phyloP scores from a whole-genome alignment of 2,797 vertebrate species.

The Vipera ursinii region DNA sequence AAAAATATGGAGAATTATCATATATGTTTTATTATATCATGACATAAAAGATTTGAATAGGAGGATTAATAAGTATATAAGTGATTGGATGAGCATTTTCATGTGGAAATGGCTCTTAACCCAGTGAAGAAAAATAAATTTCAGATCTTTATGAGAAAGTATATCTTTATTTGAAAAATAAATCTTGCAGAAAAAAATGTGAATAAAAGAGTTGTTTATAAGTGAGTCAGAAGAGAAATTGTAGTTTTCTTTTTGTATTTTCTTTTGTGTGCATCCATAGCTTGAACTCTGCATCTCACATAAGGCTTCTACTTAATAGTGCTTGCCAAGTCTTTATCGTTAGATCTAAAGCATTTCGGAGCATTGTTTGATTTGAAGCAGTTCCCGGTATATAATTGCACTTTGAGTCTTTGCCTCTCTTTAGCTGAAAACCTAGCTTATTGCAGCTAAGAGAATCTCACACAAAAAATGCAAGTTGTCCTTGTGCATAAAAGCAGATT shows the following conservation, averaged over 20 bases:
- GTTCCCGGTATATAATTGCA: constrained; percentile 99
- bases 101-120: constrained; percentile 65
- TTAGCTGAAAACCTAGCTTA: constrained; percentile 99
- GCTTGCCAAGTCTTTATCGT: constrained; percentile 89
- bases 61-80: constrained; percentile 62
- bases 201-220: constrained; percentile 80
- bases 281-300: constrained; percentile 86
- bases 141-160: constrained; percentile 67
- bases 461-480: constrained; percentile 99
- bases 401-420: constrained; percentile 97
- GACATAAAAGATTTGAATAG: constrained; percentile 59
- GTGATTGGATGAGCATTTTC: constrained; percentile 64
- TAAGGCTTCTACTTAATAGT: constrained; percentile 84
- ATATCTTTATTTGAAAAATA: constrained; percentile 66
- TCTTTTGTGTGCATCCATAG: constrained; percentile 82
- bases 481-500: constrained; percentile 99
- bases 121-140: constrained; percentile 62
- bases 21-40: constrained; percentile 61
- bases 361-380: constrained; percentile 93
- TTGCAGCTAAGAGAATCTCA: constrained; percentile 96
- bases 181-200: constrained; percentile 76
- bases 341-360: constrained; percentile 85
- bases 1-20: constrained; percentile 60
- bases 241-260: constrained; percentile 83
- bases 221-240: constrained; percentile 83